Evolutionary conservation across 2,888 invertebrate genomes (phyloP), one percentile per base, ranked within the genome.

Genomic region (Azorinus chamasolen): DNA sequence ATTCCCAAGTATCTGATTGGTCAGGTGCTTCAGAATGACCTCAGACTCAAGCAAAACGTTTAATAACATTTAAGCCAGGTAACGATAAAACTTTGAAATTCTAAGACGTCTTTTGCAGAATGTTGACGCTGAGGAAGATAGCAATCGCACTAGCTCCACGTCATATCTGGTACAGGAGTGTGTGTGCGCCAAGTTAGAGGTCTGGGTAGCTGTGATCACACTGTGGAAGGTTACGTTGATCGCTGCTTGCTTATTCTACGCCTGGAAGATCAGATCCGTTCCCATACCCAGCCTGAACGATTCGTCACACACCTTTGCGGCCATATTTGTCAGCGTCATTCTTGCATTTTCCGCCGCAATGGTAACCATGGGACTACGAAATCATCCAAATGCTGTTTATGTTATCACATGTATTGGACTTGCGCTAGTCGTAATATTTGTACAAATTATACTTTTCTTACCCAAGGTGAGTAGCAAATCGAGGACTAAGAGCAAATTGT

Each of bases 391-490:
- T 46, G 86, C 83, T 8, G 83, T 86, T 12, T 83, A 84, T 53
- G 82, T 85, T 12, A 61, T 86, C 16, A 75, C 80, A 20, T 79
- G 83, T 24, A 27, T 85, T 16, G 61, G 80, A 1, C 77, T 88
- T 24, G 83, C 87, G 71, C 18, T 84, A 1, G 83, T 84, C 20
- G 66, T 77, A 2, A 77, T 82, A 3, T 69, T 85, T 39, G 74
- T 87, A 8, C 85, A 87, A 55, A 77, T 83, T 25, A 61, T 87
- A 10, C 74, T 87, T 2, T 89, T 89, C 62, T 51, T 88, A 0
- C 90, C 90, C 18, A 90, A 89, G 88, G 90, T 89, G 71, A 73
- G 50, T 48, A 10, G n/a, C n/a, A n/a, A n/a, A n/a, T n/a, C n/a
- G n/a, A n/a, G n/a, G n/a, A n/a, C n/a, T n/a, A n/a, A n/a, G n/a